phyloP scores from a whole-genome alignment of 2,888 invertebrate species.

The Stenodera caucasica region DNA sequence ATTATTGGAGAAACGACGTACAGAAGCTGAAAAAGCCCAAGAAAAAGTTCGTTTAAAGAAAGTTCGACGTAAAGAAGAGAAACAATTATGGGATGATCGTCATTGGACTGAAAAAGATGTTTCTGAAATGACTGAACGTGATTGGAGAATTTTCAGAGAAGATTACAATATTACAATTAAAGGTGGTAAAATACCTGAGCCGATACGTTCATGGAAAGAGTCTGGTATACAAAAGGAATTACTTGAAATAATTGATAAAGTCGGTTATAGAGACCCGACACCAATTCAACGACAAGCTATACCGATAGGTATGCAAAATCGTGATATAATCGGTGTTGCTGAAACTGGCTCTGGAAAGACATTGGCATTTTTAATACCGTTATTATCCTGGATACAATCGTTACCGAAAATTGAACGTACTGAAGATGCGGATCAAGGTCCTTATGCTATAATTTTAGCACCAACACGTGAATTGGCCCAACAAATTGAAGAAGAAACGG shows the following conservation, averaged over 20 bases:
- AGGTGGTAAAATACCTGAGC: conserved; percentile 96
- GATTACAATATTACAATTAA: conserved; percentile 99
- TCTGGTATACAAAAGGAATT: conserved; percentile 87
- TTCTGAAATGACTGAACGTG: conserved; percentile 97
- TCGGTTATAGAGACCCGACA: conserved; percentile 97
- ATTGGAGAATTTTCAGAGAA: conserved; percentile 99
- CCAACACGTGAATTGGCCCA: conserved; percentile 99
- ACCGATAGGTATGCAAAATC: conserved; percentile 92
- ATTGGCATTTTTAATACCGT: conserved; percentile 94
- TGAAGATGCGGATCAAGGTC: conserved; percentile 92
- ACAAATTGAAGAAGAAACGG: conserved; percentile 99
- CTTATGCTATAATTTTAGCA: conserved; percentile 98
- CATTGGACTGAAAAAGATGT: conserved; percentile 97
- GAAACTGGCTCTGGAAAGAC: conserved; percentile 98
- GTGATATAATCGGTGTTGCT: conserved; percentile 98
- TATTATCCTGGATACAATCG: conserved; percentile 97
- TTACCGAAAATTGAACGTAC: conserved; percentile 92
- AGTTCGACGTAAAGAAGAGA: conserved; percentile 93
- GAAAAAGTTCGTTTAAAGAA: conserved; percentile 92
- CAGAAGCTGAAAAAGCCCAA: conserved; percentile 95
- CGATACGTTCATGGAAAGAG: conserved; percentile 94
- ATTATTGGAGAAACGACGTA: conserved; percentile 89
- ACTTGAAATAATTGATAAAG: conserved; percentile 89
- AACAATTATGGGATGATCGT: conserved; percentile 98
- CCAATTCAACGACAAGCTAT: conserved; percentile 99